phyloP scores from a whole-genome alignment of 35 echinoderm and acorn worm genomes.

The Heliocidaris erythrogramma region DNA sequence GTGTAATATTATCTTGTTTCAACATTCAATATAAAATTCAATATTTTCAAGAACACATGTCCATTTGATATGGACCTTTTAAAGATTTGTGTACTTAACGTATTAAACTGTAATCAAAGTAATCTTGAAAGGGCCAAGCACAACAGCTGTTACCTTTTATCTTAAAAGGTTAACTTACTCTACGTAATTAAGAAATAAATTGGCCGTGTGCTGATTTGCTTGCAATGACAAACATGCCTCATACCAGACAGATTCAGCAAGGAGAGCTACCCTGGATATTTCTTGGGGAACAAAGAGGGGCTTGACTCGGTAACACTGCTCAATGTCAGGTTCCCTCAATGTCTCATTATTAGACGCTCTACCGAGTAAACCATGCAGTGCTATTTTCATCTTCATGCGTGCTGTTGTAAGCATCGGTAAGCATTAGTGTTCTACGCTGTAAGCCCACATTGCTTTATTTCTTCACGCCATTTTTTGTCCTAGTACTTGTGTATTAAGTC shows the following conservation, averaged over 20 bases:
- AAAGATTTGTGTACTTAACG: background rate
- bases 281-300: background rate
- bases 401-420: background rate
- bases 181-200: conserved; percentile 7
- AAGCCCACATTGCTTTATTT: background rate
- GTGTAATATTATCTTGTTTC: background rate
- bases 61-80: background rate
- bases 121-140: background rate
- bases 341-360: background rate
- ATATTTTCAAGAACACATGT: background rate
- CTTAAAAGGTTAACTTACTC: conserved; percentile 3
- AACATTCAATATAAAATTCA: background rate
- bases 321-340: background rate
- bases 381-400: background rate
- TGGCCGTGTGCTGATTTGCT: conserved; percentile 8
- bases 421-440: background rate
- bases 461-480: background rate
- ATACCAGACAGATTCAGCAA: background rate
- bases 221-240: background rate
- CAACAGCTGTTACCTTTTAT: background rate
- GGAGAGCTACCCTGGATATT: background rate
- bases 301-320: background rate
- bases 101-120: background rate
- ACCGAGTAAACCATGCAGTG: background rate
- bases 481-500: background rate